Percentiles rank a stretch among this genome's conserved stretches.
phyloP scores from a whole-genome alignment of 2,113 vertebrate genomes.

The Scytalopus superciliaris region DNA sequence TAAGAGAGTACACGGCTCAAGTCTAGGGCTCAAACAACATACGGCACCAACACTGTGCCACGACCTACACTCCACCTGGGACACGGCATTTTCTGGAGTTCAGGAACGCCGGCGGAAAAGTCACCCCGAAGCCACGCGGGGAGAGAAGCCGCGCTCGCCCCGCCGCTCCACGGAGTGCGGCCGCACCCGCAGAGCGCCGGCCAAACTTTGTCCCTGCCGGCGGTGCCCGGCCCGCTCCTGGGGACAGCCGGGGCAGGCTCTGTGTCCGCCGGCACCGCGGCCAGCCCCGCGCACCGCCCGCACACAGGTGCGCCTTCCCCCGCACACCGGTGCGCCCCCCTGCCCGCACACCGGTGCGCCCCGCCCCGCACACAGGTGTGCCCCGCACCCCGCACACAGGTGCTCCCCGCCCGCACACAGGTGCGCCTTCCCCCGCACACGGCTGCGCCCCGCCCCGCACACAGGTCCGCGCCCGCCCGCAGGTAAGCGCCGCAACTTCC shows the following conservation, averaged over 20 bases:
- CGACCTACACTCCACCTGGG: fast-evolving
- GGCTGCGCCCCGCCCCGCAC: too few relatives aligned
- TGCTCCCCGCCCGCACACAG: too few relatives aligned
- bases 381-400: too few relatives aligned
- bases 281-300: background rate
- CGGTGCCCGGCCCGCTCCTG: background rate
- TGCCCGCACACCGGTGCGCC: too few relatives aligned
- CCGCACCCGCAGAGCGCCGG: background rate
- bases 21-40: fast-evolving
- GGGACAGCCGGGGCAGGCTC: too few relatives aligned
- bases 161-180: fast-evolving
- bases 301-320: too few relatives aligned
- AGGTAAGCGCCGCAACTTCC: background rate
- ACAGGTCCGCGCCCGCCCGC: background rate
- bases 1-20: fast-evolving
- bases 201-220: background rate
- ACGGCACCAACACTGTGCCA: background rate
- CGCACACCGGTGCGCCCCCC: too few relatives aligned
- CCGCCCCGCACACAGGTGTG: background rate
- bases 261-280: too few relatives aligned
- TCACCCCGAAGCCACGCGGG: background rate
- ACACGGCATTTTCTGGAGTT: background rate
- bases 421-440: too few relatives aligned
- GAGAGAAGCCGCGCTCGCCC: background rate
- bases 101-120: background rate